Conservation (phyloP, 2,797 vertebrate species). For the Tadarida brasiliensis region DNA sequence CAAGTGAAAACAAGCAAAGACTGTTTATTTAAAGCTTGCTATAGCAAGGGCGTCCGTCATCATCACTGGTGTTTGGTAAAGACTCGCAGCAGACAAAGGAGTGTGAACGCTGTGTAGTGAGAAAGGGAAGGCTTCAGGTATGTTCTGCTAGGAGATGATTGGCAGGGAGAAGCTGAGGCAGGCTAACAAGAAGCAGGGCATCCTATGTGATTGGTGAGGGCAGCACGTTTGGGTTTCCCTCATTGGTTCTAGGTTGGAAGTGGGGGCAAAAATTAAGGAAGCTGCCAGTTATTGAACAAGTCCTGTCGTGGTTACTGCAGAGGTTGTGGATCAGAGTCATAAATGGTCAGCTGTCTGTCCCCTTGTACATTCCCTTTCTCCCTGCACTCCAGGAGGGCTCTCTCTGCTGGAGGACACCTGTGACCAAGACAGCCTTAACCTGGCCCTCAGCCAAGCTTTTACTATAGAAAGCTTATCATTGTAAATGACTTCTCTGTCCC, state of each 20-base stretch:
- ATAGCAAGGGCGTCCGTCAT: neutral
- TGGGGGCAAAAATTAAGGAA: neutral
- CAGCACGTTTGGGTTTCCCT: neutral
- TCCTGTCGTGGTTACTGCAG: neutral
- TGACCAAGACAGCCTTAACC: neutral
- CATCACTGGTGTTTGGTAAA: neutral
- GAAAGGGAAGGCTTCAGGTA: neutral
- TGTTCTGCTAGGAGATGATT: neutral
- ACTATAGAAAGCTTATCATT: neutral
- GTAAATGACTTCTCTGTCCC: neutral
- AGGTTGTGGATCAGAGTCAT: neutral
- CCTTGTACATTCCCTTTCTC: neutral
- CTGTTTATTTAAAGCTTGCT: neutral
- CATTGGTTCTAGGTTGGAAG: neutral
- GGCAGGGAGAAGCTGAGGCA: accelerated
- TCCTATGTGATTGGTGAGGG: neutral
- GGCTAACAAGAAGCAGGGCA: neutral
- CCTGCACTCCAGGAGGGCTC: neutral
- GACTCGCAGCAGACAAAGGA: neutral
- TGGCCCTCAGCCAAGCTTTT: neutral
- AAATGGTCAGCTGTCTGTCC: neutral
- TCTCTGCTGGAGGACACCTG: neutral
- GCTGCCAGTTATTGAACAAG: neutral
- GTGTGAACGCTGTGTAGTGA: neutral
- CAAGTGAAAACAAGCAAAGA: neutral